These are phyloP conservation scores for Leptonema lineaticorne DNA, from an alignment of 1,140 invertebrate species.

Conservation along the genomic window DNA sequence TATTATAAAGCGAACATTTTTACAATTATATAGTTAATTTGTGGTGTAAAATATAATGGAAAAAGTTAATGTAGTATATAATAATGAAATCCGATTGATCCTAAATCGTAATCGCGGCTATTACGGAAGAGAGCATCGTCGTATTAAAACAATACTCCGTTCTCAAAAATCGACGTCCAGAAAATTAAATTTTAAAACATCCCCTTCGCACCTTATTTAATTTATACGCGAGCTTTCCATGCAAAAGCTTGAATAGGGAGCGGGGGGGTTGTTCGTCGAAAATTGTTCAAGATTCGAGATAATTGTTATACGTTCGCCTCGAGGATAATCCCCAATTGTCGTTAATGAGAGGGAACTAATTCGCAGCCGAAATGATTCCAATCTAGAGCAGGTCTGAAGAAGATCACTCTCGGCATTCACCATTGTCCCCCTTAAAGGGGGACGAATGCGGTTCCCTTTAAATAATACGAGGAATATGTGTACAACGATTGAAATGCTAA, in stretches of 20 bases:
- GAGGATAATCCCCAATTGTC: slow-evolving; percentile 23
- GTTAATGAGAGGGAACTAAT: slow-evolving; percentile 36
- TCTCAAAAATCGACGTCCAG: too few relatives aligned
- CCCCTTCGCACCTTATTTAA: not conserved
- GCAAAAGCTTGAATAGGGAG: too few relatives aligned
- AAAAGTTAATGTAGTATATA: too few relatives aligned
- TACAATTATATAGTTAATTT: too few relatives aligned
- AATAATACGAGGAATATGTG: not conserved
- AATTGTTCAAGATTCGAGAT: slow-evolving; percentile 29
- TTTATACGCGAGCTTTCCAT: not conserved
- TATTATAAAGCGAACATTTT: too few relatives aligned
- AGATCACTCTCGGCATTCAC: too few relatives aligned
- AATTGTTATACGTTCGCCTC: slow-evolving; percentile 34
- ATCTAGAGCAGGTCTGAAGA: slow-evolving; percentile 3
- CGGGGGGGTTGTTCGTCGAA: not conserved
- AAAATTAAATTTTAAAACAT: too few relatives aligned
- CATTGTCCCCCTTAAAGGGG: not conserved
- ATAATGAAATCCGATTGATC: too few relatives aligned
- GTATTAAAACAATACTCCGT: too few relatives aligned
- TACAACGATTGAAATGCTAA: not conserved
- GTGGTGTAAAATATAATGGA: too few relatives aligned
- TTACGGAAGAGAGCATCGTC: too few relatives aligned
- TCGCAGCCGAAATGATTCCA: slow-evolving; percentile 9
- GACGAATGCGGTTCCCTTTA: not conserved
- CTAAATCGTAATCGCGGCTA: too few relatives aligned